phyloP scores from a whole-genome alignment of 1,140 invertebrate species.

The Wasmannia auropunctata region DNA sequence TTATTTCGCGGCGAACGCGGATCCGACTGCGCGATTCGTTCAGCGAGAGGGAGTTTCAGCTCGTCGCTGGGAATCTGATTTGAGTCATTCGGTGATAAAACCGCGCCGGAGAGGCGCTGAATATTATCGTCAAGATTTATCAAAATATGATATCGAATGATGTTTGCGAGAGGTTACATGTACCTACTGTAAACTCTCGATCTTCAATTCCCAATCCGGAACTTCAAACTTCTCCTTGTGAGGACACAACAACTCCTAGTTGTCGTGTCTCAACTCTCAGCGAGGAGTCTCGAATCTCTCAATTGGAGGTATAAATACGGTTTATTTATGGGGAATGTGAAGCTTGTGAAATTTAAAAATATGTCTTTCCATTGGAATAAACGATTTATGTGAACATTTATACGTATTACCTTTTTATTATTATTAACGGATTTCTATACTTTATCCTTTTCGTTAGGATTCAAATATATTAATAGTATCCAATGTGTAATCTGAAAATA shows the following conservation, averaged over 20 bases:
- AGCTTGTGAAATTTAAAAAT: neutral
- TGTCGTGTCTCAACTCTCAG: neutral
- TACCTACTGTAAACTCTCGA: slow-evolving; percentile 14
- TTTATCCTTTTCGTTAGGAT: neutral
- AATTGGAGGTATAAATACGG: neutral
- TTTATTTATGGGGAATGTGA: neutral
- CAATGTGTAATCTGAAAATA: slow-evolving; percentile 2
- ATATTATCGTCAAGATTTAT: neutral
- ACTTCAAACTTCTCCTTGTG: no score
- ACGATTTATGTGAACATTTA: neutral
- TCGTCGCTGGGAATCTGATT: neutral
- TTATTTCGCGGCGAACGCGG: neutral
- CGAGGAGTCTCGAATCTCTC: neutral
- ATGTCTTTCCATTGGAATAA: neutral
- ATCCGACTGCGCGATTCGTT: neutral
- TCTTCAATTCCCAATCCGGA: neutral
- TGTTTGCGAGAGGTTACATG: slow-evolving; percentile 1
- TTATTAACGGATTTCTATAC: slow-evolving; percentile 2
- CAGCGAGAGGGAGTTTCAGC: neutral
- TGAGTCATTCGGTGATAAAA: neutral
- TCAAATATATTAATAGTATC: neutral
- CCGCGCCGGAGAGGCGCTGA: neutral
- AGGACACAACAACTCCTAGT: no score
- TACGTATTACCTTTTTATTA: neutral
- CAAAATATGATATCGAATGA: slow-evolving; percentile 18